Evolutionary conservation across 1,140 invertebrate genomes (phyloP).

Genomic region (Araneus ventricosus): DNA sequence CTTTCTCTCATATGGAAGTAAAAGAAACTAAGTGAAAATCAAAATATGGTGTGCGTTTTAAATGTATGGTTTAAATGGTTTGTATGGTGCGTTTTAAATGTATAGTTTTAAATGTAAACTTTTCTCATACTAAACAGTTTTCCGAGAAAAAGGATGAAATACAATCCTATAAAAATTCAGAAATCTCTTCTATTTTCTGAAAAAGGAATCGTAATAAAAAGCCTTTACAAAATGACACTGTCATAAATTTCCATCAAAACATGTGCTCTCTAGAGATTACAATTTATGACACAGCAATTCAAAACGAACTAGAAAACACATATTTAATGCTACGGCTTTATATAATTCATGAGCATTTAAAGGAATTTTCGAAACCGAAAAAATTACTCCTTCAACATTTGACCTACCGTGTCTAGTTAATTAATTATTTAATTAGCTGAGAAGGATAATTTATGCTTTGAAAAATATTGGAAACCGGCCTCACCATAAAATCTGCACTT

Average conservation of each 20-base stretch:
- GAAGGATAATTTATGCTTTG: conserved; percentile 37
- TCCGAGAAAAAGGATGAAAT: neutral
- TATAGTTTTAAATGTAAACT: no score
- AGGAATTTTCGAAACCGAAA: neutral
- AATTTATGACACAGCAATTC: neutral
- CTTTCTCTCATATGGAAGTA: no score
- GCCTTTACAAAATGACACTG: neutral
- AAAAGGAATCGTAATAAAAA: neutral
- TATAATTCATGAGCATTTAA: neutral
- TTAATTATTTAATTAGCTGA: conserved; percentile 56
- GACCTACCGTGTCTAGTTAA: conserved; percentile 5
- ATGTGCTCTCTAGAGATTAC: neutral
- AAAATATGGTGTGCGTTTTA: no score
- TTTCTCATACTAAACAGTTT: neutral
- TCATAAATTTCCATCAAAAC: neutral
- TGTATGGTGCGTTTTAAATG: no score
- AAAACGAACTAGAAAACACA: neutral
- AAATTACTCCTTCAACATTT: neutral
- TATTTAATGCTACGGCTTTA: neutral
- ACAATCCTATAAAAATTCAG: neutral
- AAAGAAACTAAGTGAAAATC: no score
- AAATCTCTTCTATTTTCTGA: neutral
- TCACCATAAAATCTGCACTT: neutral
- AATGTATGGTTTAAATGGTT: no score
- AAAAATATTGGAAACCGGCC: conserved; percentile 30